Evolutionary conservation across 2,888 invertebrate species (phyloP).

Genomic region (Stenolophus ochropezus): DNA sequence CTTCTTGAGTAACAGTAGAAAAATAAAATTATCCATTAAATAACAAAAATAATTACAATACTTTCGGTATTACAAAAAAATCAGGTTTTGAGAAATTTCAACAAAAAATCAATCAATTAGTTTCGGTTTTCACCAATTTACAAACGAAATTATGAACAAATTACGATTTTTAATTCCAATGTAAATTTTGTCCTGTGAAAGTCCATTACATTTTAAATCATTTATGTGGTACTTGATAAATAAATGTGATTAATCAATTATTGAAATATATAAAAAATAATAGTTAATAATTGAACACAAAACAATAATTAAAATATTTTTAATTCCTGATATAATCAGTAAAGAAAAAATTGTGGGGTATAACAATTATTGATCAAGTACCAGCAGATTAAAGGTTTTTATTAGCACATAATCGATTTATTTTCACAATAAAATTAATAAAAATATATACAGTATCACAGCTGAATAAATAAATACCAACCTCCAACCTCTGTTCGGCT

Average conservation of each 20-base stretch:
- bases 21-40: too few species aligned
- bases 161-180: too few species aligned
- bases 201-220: background rate
- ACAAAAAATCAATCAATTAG: too few species aligned
- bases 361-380: conserved; percentile 15
- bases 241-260: background rate
- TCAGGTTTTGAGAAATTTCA: too few species aligned
- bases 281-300: background rate
- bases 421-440: conserved; percentile 31
- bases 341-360: background rate
- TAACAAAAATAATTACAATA: too few species aligned
- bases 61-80: too few species aligned
- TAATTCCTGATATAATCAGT: background rate
- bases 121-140: too few species aligned
- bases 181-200: too few species aligned
- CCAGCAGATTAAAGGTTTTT: background rate
- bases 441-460: conserved; percentile 32
- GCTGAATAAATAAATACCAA: conserved; percentile 69
- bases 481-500: conserved; percentile 91
- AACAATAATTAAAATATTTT: background rate
- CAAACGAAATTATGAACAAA: too few species aligned
- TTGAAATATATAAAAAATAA: too few species aligned
- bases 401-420: background rate
- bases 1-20: too few species aligned
- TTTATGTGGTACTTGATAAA: background rate